Conservation (phyloP, 2,113 vertebrate species). For the Lucifuga dentata region DNA sequence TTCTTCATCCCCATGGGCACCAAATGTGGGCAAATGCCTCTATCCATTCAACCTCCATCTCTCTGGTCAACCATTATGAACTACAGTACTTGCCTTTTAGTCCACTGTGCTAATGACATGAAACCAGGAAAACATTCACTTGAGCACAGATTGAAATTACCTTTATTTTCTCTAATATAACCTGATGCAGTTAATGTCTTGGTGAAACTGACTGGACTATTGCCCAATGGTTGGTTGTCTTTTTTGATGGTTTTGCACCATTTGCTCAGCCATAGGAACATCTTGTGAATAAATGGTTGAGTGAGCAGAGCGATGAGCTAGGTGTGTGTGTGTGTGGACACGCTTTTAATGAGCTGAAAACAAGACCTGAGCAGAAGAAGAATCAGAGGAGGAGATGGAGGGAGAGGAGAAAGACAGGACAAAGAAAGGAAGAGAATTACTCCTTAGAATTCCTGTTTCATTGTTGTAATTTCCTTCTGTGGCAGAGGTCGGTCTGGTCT, state of each 20-base stretch:
- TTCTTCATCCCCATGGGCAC: constrained; percentile 25
- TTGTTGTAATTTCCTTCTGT: constrained; percentile 22
- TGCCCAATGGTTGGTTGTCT: not conserved
- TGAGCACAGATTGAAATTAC: constrained; percentile 5
- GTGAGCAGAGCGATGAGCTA: constrained; percentile 41
- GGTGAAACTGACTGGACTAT: not conserved
- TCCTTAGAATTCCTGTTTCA: constrained; percentile 23
- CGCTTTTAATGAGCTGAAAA: constrained; percentile 72
- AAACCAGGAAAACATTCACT: constrained; percentile 21
- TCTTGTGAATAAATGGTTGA: constrained; percentile 59
- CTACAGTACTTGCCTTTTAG: too few species aligned
- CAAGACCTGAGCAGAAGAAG: constrained; percentile 41
- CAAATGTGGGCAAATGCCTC: constrained; percentile 27
- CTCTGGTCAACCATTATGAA: constrained; percentile 12
- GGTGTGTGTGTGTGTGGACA: constrained; percentile 61
- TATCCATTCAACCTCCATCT: constrained; percentile 5
- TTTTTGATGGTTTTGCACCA: too few species aligned
- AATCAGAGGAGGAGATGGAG: constrained; percentile 12
- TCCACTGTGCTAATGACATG: constrained; percentile 27
- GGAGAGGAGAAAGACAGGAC: not conserved
- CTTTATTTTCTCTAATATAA: constrained; percentile 35
- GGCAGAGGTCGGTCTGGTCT: constrained; percentile 39
- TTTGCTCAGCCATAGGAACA: constrained; percentile 33
- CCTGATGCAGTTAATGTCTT: constrained; percentile 24
- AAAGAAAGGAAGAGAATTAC: constrained; percentile 9